Evolutionary conservation across 1,140 invertebrate genomes (phyloP).

Genomic region (Platorchestia sp.): DNA sequence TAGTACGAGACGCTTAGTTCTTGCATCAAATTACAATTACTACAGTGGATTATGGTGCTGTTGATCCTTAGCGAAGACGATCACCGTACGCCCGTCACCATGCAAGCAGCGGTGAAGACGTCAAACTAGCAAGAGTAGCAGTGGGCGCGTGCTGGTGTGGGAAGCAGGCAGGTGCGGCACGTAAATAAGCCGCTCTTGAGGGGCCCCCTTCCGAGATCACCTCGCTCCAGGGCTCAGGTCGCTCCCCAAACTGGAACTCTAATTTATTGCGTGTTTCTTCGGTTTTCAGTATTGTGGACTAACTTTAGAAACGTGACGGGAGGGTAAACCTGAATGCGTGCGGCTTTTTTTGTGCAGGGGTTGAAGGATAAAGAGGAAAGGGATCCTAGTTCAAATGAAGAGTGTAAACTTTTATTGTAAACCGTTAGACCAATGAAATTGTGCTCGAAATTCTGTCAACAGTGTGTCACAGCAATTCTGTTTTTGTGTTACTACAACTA

Average conservation of each 20-base stretch:
- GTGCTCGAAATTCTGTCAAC: no score
- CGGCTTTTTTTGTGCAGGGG: not conserved
- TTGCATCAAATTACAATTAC: no score
- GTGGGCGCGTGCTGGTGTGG: not conserved
- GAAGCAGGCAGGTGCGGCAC: not conserved
- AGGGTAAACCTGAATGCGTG: not conserved
- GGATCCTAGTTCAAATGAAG: no score
- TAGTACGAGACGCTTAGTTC: no score
- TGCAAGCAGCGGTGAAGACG: not conserved
- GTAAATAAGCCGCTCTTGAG: slow-evolving; percentile 34
- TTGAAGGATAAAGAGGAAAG: no score
- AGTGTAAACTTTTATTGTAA: no score
- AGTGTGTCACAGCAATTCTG: no score
- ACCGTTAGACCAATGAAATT: no score
- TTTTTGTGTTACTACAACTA: no score
- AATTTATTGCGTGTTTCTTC: slow-evolving; percentile 16
- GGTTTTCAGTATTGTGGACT: not conserved
- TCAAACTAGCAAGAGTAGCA: not conserved
- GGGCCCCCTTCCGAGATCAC: not conserved
- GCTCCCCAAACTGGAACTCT: not conserved
- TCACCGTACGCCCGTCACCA: not conserved
- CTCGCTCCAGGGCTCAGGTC: not conserved
- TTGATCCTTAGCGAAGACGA: not conserved
- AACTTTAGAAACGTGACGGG: not conserved
- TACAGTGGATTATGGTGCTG: no score